Evolutionary conservation across 2,797 vertebrate species (phyloP).

Genomic region (Periophthalmus magnuspinnatus): DNA sequence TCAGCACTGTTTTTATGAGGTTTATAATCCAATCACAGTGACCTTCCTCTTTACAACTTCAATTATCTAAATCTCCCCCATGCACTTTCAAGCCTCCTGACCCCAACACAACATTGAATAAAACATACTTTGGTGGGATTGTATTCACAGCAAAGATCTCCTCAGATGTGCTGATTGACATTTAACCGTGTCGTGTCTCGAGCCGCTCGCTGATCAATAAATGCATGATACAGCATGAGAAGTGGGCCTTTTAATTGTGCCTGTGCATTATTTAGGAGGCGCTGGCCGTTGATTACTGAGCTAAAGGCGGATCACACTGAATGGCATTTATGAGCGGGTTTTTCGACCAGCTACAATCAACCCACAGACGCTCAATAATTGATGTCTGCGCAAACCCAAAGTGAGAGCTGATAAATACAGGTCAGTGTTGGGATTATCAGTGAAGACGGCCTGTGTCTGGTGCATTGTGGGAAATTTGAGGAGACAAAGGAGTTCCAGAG

Average conservation of each 20-base stretch:
- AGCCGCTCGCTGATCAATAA: constrained; percentile 74
- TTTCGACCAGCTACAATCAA: constrained; percentile 1
- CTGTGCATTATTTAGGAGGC: constrained; percentile 76
- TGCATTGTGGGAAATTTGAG: neutral
- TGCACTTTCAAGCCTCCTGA: constrained; percentile 63
- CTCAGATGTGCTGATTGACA: constrained; percentile 78
- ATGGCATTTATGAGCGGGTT: constrained; percentile 39
- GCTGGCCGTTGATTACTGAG: constrained; percentile 66
- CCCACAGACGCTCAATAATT: constrained; percentile 3
- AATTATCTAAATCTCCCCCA: constrained; percentile 33
- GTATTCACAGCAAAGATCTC: constrained; percentile 70
- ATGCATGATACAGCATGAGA: constrained; percentile 73
- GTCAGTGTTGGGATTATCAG: neutral
- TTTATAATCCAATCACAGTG: neutral
- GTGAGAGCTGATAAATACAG: constrained; percentile 4
- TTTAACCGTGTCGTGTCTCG: constrained; percentile 75
- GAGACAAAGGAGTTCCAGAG: neutral
- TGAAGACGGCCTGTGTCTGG: neutral
- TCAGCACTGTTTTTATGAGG: neutral
- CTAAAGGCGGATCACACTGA: constrained; percentile 64
- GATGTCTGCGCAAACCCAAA: constrained; percentile 1
- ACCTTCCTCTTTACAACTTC: constrained; percentile 14
- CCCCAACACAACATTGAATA: constrained; percentile 32
- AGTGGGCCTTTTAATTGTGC: constrained; percentile 73
- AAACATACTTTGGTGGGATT: constrained; percentile 29